A percentile compares a stretch with the other conserved stretches of the same genome.
Evolutionary conservation across 2,888 invertebrate genomes (phyloP).

Genomic region (Eucriotettix oculatus): DNA sequence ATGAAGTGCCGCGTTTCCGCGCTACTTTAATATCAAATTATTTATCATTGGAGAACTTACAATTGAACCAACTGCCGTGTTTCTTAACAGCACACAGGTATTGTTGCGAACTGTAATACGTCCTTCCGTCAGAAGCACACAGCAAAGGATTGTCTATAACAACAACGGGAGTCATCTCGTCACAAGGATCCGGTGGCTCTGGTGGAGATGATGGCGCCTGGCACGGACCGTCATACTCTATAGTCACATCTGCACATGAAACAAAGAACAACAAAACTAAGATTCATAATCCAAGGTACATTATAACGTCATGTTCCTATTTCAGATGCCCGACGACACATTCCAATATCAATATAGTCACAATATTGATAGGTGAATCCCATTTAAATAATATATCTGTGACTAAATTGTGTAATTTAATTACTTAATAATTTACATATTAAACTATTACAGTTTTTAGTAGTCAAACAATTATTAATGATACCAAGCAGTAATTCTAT

Average conservation of each 20-base stretch:
- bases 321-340: too few species aligned
- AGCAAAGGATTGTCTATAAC: conserved; percentile 1
- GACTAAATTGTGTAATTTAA: too few species aligned
- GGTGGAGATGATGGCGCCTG: background rate
- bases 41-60: conserved; percentile 1
- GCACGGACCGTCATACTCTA: background rate
- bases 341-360: too few species aligned
- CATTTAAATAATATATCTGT: too few species aligned
- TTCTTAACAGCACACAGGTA: conserved; percentile 7
- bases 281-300: too few species aligned
- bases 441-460: background rate
- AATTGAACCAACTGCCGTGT: conserved; percentile 7
- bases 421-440: too few species aligned
- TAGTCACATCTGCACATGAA: background rate
- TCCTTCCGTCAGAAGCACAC: conserved; percentile 6
- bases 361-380: too few species aligned
- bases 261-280: background rate
- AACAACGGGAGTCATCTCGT: background rate
- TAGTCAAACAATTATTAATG: background rate
- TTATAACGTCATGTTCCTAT: too few species aligned
- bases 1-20: too few species aligned
- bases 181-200: background rate
- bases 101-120: conserved; percentile 3
- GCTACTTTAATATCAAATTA: too few species aligned
- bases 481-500: background rate